Evolutionary conservation across 2,113 vertebrate species (phyloP).

Genomic region (Coreoperca whiteheadi): DNA sequence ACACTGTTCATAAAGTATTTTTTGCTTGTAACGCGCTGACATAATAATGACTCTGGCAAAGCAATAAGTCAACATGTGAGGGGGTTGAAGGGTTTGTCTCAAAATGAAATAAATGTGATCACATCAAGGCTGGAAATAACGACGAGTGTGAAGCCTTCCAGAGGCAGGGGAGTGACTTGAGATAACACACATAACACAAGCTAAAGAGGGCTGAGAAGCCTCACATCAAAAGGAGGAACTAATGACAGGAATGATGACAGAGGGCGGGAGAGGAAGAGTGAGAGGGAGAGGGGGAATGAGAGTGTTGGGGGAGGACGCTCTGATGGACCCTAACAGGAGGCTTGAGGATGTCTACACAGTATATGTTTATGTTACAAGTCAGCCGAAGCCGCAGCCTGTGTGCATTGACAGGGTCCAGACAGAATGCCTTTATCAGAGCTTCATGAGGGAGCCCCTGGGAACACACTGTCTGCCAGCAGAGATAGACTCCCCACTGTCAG

Average conservation of each 20-base stretch:
- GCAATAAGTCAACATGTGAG: slow-evolving; percentile 45
- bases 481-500: slow-evolving; percentile 81
- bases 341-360: slow-evolving; percentile 74
- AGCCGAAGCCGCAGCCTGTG: slow-evolving; percentile 71
- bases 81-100: slow-evolving; percentile 58
- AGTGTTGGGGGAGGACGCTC: slow-evolving; percentile 61
- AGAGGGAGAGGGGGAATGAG: slow-evolving; percentile 53
- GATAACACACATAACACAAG: slow-evolving; percentile 80
- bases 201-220: slow-evolving; percentile 80
- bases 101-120: slow-evolving; percentile 78
- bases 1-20: slow-evolving; percentile 1
- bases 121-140: slow-evolving; percentile 76
- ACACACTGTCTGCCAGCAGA: slow-evolving; percentile 71
- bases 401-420: slow-evolving; percentile 80
- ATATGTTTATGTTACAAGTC: slow-evolving; percentile 83
- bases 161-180: slow-evolving; percentile 69
- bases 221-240: slow-evolving; percentile 86
- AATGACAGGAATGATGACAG: slow-evolving; percentile 87
- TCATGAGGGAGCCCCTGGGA: slow-evolving; percentile 80
- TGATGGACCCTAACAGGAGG: slow-evolving; percentile 78
- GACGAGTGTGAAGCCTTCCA: slow-evolving; percentile 77
- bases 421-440: slow-evolving; percentile 79
- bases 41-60: slow-evolving; percentile 41
- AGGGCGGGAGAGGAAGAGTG: slow-evolving; percentile 66
- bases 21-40: slow-evolving; percentile 53